Conservation (phyloP, 2,113 vertebrate genomes). For the Echinops telfairi region DNA sequence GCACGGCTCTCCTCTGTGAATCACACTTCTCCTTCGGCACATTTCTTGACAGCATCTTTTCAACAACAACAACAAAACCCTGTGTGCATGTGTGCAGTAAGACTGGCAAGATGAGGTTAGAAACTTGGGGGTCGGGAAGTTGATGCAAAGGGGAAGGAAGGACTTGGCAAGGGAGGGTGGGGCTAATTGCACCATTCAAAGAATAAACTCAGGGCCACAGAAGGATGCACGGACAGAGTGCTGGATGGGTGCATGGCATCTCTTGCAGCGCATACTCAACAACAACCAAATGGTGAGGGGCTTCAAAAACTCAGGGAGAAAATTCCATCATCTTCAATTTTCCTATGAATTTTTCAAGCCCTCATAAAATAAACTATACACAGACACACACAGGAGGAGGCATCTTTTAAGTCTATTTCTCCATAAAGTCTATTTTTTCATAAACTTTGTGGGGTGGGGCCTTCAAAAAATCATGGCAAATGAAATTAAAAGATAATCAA, state of each 20-base stretch:
- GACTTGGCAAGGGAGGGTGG: neutral
- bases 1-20: neutral
- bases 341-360: too few species aligned
- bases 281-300: neutral
- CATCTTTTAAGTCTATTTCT: too few species aligned
- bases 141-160: neutral
- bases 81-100: neutral
- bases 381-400: too few species aligned
- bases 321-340: too few species aligned
- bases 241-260: neutral
- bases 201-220: neutral
- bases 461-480: too few species aligned
- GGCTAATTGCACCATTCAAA: neutral
- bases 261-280: neutral
- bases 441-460: too few species aligned
- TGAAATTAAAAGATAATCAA: too few species aligned
- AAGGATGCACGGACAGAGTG: neutral
- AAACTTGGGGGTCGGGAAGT: neutral
- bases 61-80: neutral
- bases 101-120: neutral
- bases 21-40: slow-evolving; percentile 15
- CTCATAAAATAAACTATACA: too few species aligned
- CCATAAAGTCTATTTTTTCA: too few species aligned
- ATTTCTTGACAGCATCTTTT: neutral
- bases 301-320: too few species aligned